Conservation (phyloP, 2,888 invertebrate species). For the Zeuzera pyrina region DNA sequence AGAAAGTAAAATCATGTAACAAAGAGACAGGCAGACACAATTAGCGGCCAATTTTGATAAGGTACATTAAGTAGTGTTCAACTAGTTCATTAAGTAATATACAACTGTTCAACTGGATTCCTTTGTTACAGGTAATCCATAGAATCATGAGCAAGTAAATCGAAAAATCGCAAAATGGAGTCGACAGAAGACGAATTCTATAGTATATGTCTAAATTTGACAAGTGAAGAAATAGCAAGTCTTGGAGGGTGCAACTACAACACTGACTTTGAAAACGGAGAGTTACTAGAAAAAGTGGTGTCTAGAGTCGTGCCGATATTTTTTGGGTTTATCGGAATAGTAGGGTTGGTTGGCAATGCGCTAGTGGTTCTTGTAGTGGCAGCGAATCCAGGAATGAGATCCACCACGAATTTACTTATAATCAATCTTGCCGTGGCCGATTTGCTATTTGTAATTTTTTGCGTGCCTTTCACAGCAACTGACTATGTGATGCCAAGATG, state of each 20-base stretch:
- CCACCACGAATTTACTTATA: constrained; percentile 93
- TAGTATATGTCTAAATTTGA: constrained; percentile 56
- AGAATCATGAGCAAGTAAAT: constrained; percentile 1
- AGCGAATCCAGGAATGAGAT: constrained; percentile 92
- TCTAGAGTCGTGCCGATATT: constrained; percentile 84
- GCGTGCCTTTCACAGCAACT: constrained; percentile 94
- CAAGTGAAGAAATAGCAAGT: constrained; percentile 40
- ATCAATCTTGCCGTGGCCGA: constrained; percentile 93
- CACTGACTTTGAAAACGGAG: constrained; percentile 60
- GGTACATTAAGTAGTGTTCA: not conserved
- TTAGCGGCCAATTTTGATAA: not conserved
- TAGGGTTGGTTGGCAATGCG: constrained; percentile 92
- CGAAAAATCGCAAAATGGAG: constrained; percentile 35
- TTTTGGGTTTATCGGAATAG: constrained; percentile 88
- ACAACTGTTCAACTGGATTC: too few species aligned
- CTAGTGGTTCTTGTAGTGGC: constrained; percentile 91
- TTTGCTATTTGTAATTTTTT: constrained; percentile 91
- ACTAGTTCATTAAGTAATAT: too few species aligned
- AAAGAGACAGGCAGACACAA: too few species aligned
- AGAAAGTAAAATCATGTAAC: too few species aligned
- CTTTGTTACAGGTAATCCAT: constrained; percentile 3
- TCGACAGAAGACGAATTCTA: constrained; percentile 59
- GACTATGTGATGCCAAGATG: constrained; percentile 90
- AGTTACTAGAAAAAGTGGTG: constrained; percentile 76
- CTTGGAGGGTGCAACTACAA: constrained; percentile 51